phyloP scores from a whole-genome alignment of 2,113 vertebrate genomes.

The Heterotis niloticus region DNA sequence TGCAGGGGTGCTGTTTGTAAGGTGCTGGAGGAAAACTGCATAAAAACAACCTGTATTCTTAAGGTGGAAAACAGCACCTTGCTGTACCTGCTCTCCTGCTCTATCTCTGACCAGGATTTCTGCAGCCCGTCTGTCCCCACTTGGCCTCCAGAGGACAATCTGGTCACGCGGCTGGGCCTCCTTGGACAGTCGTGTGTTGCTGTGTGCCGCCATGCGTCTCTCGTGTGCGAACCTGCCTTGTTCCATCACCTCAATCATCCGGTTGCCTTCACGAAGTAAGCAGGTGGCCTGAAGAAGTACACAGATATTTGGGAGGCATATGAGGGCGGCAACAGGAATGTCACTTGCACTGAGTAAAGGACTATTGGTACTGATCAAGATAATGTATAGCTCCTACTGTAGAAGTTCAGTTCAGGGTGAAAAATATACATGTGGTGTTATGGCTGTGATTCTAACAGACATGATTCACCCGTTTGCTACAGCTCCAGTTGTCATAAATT shows the following conservation, averaged over 20 bases:
- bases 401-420: too few species aligned
- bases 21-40: neutral
- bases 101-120: constrained; percentile 47
- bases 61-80: neutral
- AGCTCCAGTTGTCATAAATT: too few species aligned
- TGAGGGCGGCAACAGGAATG: too few species aligned
- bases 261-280: constrained; percentile 52
- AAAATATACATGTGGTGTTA: too few species aligned
- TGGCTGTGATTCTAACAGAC: too few species aligned
- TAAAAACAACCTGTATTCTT: neutral
- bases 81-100: neutral
- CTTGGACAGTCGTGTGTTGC: constrained; percentile 55
- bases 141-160: constrained; percentile 53
- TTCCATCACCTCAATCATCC: constrained; percentile 60
- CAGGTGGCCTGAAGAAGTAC: neutral
- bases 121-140: constrained; percentile 48
- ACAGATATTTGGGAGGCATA: too few species aligned
- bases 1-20: neutral
- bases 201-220: constrained; percentile 50
- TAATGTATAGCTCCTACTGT: too few species aligned
- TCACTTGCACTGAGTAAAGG: too few species aligned
- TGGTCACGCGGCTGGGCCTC: constrained; percentile 49
- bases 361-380: too few species aligned
- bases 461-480: too few species aligned
- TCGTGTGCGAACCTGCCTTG: constrained; percentile 56